These are phyloP conservation scores for Hucho hucho DNA, from an alignment of 2,113 vertebrate species.

Conservation along the genomic window DNA sequence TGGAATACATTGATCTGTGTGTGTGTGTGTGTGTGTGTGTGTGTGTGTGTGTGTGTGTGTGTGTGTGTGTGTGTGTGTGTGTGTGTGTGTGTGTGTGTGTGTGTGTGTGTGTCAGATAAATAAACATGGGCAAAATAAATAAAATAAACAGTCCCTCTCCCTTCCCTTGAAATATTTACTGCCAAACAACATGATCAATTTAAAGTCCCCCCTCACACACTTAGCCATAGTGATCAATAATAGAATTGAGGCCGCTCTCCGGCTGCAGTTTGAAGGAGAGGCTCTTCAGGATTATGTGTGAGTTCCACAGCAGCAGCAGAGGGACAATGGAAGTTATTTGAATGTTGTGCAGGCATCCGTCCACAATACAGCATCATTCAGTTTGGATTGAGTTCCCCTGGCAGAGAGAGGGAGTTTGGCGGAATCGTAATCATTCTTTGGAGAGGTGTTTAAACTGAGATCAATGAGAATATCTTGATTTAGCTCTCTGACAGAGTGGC, in stretches of 20 bases:
- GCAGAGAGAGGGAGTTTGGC: slow-evolving; percentile 24
- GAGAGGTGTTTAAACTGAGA: slow-evolving; percentile 40
- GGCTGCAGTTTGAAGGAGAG: slow-evolving; percentile 18
- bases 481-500: too few species aligned
- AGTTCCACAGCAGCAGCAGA: not conserved
- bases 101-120: slow-evolving; percentile 33
- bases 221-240: slow-evolving; percentile 42
- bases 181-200: slow-evolving; percentile 55
- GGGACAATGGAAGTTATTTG: slow-evolving; percentile 18
- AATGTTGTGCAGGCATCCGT: slow-evolving; percentile 33
- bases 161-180: slow-evolving; percentile 48
- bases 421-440: slow-evolving; percentile 41
- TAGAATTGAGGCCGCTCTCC: slow-evolving; percentile 21
- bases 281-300: slow-evolving; percentile 7
- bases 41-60: not conserved
- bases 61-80: too few species aligned
- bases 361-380: slow-evolving; percentile 29
- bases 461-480: too few species aligned
- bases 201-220: slow-evolving; percentile 44
- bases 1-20: slow-evolving; percentile 43
- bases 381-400: slow-evolving; percentile 40
- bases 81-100: too few species aligned
- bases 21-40: too few species aligned
- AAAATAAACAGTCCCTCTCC: slow-evolving; percentile 11
- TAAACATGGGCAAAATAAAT: slow-evolving; percentile 21